A percentile compares a stretch with the other conserved stretches of the same genome.
Conservation (phyloP, 2,888 invertebrate genomes). For the Drepana falcataria region DNA sequence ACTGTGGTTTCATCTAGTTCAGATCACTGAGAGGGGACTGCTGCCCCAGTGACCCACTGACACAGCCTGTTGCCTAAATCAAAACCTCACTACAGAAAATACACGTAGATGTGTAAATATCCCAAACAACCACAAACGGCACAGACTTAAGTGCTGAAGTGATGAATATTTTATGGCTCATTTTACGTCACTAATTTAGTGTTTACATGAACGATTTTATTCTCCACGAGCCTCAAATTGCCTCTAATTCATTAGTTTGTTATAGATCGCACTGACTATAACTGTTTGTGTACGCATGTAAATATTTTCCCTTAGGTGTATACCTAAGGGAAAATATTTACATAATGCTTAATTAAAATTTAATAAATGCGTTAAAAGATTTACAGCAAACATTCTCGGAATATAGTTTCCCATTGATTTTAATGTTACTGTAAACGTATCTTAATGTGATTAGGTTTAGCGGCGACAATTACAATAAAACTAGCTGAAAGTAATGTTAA, state of each 20-base stretch:
- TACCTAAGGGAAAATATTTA: too few species aligned
- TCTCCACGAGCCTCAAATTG: neutral
- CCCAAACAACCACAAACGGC: constrained; percentile 33
- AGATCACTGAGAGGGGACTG: constrained; percentile 28
- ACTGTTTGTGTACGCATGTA: constrained; percentile 8
- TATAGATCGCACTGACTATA: neutral
- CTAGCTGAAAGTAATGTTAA: too few species aligned
- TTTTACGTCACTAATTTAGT: constrained; percentile 24
- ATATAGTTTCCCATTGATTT: too few species aligned
- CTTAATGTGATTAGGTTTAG: too few species aligned
- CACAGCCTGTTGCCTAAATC: constrained; percentile 45
- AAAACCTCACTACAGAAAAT: constrained; percentile 54
- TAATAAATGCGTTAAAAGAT: too few species aligned
- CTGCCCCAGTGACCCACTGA: constrained; percentile 67
- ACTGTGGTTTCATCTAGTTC: constrained; percentile 42
- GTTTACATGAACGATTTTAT: constrained; percentile 1
- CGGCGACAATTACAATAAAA: too few species aligned
- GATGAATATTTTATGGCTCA: constrained; percentile 37
- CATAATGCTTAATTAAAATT: too few species aligned
- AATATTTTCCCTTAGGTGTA: too few species aligned
- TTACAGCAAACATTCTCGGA: too few species aligned
- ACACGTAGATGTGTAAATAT: constrained; percentile 51
- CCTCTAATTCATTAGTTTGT: neutral
- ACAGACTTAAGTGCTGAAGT: constrained; percentile 23
- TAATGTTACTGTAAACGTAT: too few species aligned